Evolutionary conservation across 1,140 invertebrate species (phyloP), one percentile per base, ranked within the genome.

Genomic region (Carcinoscorpius rotundicauda): DNA sequence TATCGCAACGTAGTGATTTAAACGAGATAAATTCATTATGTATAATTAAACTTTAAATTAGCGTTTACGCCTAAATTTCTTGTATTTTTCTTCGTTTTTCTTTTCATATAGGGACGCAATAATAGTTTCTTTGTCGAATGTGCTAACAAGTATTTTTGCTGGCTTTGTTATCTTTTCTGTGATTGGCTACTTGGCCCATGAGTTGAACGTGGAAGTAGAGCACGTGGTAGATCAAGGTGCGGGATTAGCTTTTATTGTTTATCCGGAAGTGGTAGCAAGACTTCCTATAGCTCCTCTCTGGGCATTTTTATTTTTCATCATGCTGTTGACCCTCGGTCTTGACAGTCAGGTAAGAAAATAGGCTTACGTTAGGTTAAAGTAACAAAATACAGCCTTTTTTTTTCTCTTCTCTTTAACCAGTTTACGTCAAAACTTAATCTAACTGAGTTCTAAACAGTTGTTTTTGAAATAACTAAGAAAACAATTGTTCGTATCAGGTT

Each of bases 281-380:
- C 77, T 93, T 68, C 89, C 89, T 0, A 78, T 88, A 4, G 85
- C 89, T 3, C 87, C 88, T 0, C 76, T 92, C 4, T 93, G 90
- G 90, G 88, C 89, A 2, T 77, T 89, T 60, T 77, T 92, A 0
- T 93, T 93, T 78, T 93, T 93, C 75, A 81, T 92, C 58, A 89
- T 89, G 87, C 77, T 89, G 5, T 76, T 89, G 49, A 88, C 87
- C 0, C 77, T 89, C 51, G 87, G 87, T 6, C 78, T 89, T 64
- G 87, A 88, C 68, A 88, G 86, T 49, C 87, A 89, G 79, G 82
- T 84, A 64, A 73, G 11, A 10, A 10, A 3, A 29, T 29, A 29
- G 29, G 29, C 29, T 29, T 29, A 29, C 29, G 29, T 29, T 29
- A 29, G 29, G 29, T 29, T 29, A 29, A 29, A 29, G 29, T 29